Base-by-base conservation (phyloP, 2,888 invertebrate genomes). In the Alsophila aescularia region DNA sequence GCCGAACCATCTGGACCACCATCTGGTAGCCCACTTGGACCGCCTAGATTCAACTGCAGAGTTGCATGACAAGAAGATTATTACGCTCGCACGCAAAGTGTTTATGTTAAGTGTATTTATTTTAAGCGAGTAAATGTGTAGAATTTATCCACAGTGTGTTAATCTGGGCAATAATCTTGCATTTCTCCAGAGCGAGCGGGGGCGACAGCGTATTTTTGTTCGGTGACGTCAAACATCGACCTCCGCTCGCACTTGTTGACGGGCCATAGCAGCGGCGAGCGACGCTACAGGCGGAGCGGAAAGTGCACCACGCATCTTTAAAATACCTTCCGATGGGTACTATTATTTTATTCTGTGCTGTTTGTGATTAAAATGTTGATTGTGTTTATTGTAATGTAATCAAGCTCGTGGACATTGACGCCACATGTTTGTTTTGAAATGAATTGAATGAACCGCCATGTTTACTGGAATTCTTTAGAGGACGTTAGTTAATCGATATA, bases 171-270 rank as follows among this genome's bases (percentile, higher is more conserved):
- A 52, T 42, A 52, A 49, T 60, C 44, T 50, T 72, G 67, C 72
- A 76, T 77, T 76, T 77, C 73, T 79, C 79, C 75, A 76, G 61
- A 52, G 69, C 60, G 64, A 60, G 76, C 66, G 79, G 73, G 72
- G 76, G 74, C 73, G 73, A 71, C 70, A 71, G 79, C 52, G 73
- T 83, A 83, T 83, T 83, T 87, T 83, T 80, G 78, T 73, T 63
- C 60, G 42, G 70, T 86, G 86, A 87, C 87, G 87, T 79, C 76
- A 79, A 65, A 31, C 45, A 48, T 62, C 73, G 77, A 72, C 75
- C 80, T 75, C 75, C 74, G 42, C 29, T 39, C 16, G 69, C 71
- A 60, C 63, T 62, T 61, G 66, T 67, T 53, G 56, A 48, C 44
- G 67, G 69, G 75, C 73, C 75, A 72, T 66, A 49, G 70, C 67